These are phyloP conservation scores for Nomada hirtipes DNA, from an alignment of 2,888 invertebrate genomes.

Conservation along the genomic window DNA sequence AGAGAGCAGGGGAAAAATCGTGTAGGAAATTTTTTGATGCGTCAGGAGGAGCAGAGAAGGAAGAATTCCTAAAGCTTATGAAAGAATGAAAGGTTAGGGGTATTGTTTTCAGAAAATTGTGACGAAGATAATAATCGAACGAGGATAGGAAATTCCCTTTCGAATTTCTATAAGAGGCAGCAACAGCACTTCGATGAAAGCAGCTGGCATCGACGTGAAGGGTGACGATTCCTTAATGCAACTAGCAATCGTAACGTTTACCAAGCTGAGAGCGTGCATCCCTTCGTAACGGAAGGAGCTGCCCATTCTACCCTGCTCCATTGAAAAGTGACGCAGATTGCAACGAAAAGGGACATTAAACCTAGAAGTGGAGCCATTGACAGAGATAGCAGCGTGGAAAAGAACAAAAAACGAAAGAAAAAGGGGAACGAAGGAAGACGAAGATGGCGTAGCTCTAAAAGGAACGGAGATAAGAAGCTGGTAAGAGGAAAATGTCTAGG, in stretches of 20 bases:
- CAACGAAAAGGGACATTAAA: constrained; percentile 67
- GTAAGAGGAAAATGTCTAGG: constrained; percentile 50
- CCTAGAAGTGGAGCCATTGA: constrained; percentile 61
- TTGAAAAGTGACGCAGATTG: constrained; percentile 75
- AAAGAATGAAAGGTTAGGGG: not conserved
- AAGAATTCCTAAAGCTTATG: constrained; percentile 16
- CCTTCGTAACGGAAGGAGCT: constrained; percentile 32
- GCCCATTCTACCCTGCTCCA: constrained; percentile 36
- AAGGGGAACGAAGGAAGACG: constrained; percentile 7
- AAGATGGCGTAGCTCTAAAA: constrained; percentile 41
- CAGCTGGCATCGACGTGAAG: constrained; percentile 40
- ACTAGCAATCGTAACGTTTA: constrained; percentile 73
- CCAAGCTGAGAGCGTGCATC: constrained; percentile 60
- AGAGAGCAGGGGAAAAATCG: not conserved
- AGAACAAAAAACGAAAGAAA: constrained; percentile 40
- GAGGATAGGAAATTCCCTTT: not conserved
- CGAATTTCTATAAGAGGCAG: constrained; percentile 11
- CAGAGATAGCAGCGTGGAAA: constrained; percentile 65
- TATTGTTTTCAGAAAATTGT: constrained; percentile 5
- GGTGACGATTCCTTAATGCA: constrained; percentile 60
- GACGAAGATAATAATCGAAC: constrained; percentile 25
- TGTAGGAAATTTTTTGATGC: not conserved
- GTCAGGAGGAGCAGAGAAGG: not conserved
- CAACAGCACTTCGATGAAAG: constrained; percentile 28
- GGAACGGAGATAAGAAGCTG: constrained; percentile 58